Evolutionary conservation across 2,797 vertebrate genomes (phyloP), one percentile per base, ranked within the genome.

Genomic region (Mycteria americana): DNA sequence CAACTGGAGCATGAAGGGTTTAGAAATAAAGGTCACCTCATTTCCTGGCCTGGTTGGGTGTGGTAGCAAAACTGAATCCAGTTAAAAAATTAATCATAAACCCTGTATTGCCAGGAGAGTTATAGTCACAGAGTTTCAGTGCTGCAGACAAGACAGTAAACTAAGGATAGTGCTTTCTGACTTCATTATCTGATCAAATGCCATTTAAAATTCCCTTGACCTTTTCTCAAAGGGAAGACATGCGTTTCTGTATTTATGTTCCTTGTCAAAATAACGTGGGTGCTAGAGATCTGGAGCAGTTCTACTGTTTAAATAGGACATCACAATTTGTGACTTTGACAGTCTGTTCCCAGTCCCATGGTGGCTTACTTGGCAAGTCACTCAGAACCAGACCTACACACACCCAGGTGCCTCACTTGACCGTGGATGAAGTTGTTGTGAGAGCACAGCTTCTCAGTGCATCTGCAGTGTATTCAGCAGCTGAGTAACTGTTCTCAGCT

Each of bases 321-420:
- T 46, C 23, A 51, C 1, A 2, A 27, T 33, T 56, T 1, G 2
- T 41, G 48, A 30, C 35, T 80, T 30, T 1, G 1, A 25, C 30
- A 51, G 19, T 3, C 39, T 89, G 10, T 56, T 91, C 91, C 18
- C 8, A 28, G 33, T 35, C 16, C 39, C 35, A 65, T 1, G 11
- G 24, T 33, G 41, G 19, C 10, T 82, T 37, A 9, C 60, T 37
- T 14, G 6, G 25, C 37, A 46, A 45, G 67, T 33, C 11, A 7
- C 7, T 60, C 22, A 21, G 65, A 73, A 63, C 13, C 23, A 62
- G 63, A 37, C 17, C 63, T 57, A 6, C 64, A 6, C 0, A 0
- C 11, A 7, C 4, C 1, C 0, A 0, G 4, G 31, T 37, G 16
- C 59, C 51, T 70, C 68, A 2, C 53, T 70, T 2, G 17, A 3